Evolutionary conservation across 2,888 invertebrate genomes (phyloP), one percentile per base, ranked within the genome.

Genomic region (Idaea biselata): DNA sequence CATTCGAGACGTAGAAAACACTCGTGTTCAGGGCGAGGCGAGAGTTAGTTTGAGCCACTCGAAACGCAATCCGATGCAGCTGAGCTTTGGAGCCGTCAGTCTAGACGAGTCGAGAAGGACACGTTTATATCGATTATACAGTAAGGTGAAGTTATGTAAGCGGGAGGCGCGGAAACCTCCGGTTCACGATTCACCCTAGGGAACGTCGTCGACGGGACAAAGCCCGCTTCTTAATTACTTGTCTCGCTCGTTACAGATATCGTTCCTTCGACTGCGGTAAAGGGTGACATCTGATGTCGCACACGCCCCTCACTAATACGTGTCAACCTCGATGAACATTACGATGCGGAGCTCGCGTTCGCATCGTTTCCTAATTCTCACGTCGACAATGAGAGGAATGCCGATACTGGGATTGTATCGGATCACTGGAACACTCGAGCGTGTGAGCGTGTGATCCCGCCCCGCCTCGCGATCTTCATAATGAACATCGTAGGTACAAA

Each of bases 61-160:
- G 69, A 79, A 80, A 76, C 74, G 78, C 78, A 82, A 80, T 80
- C 78, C 73, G 76, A 75, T 77, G 79, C 76, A 77, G 77, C 76
- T 76, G 77, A 76, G 72, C 74, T 77, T 69, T 74, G 76, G 79
- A 75, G 72, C 71, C 73, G 75, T 83, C 81, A 81, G 86, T 87
- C 87, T 87, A 87, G 86, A 86, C 85, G 75, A 75, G 75, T 80
- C 80, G 75, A 81, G 76, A 82, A 79, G 78, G 81, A 85, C 86
- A 87, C 82, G 80, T 84, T 78, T 74, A 72, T 88, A 90, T 90
- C 86, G 90, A 89, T 89, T 89, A 89, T 89, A 82, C 87, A 86
- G 86, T 89, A 88, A 88, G 81, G 82, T 83, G 84, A 82, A 86
- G 89, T 89, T 85, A 88, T 87, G 82, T 87, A 86, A 89, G 83